Conservation (phyloP, 2,113 vertebrate species). For the Pteronura brasiliensis region DNA sequence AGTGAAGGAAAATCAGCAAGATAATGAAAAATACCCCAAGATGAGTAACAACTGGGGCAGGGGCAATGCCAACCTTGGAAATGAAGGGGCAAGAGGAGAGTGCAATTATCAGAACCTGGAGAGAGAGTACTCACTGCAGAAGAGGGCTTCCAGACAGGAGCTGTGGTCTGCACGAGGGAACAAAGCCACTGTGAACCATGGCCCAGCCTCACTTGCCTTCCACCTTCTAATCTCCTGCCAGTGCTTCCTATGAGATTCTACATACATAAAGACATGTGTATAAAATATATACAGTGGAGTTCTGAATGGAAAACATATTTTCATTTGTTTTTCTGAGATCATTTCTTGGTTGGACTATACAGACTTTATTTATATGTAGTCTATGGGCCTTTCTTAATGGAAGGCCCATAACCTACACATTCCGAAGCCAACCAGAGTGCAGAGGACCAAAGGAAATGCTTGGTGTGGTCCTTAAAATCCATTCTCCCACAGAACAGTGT, state of each 20-base stretch:
- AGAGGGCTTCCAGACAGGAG: not conserved
- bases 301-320: not conserved
- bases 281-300: not conserved
- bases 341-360: not conserved
- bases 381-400: not conserved
- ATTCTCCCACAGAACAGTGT: not conserved
- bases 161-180: too few relatives aligned
- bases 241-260: not conserved
- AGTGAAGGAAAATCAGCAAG: not conserved
- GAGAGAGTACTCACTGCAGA: not conserved
- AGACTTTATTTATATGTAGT: not conserved
- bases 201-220: not conserved
- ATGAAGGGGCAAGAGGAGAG: not conserved
- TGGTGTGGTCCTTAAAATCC: not conserved
- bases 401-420: not conserved
- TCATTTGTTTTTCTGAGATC: not conserved
- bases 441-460: not conserved
- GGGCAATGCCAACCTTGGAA: not conserved
- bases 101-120: not conserved
- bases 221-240: not conserved
- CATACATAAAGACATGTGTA: not conserved
- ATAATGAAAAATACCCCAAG: not conserved
- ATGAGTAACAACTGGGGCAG: not conserved
- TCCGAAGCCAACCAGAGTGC: not conserved
- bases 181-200: not conserved